Percentiles rank a stretch among this genome's conserved stretches.
Evolutionary conservation across 2,888 invertebrate genomes (phyloP).

Genomic region (Melangyna quadrimaculata): DNA sequence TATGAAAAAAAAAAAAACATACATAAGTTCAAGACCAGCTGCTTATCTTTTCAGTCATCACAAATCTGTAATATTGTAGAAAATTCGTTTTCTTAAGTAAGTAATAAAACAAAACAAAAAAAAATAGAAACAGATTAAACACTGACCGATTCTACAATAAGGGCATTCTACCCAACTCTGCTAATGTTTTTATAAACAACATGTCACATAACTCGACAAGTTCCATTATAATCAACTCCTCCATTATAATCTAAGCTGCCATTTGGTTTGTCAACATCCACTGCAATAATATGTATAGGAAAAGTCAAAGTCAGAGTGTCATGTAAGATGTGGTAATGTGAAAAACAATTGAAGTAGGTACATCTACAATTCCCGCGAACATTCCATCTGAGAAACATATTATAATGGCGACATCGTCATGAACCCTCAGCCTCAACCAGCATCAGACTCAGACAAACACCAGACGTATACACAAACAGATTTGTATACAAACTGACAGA

Average conservation of each 20-base stretch:
- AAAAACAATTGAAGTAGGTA: slow-evolving; percentile 61
- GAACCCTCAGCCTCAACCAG: not conserved
- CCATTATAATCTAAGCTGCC: slow-evolving; percentile 25
- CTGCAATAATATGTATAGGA: not conserved
- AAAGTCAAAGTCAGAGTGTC: not conserved
- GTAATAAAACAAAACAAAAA: not conserved
- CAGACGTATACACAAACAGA: slow-evolving; percentile 41
- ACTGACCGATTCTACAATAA: not conserved
- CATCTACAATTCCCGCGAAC: slow-evolving; percentile 25
- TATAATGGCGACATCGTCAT: slow-evolving; percentile 23
- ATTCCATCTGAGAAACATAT: slow-evolving; percentile 18
- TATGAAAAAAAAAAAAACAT: not conserved
- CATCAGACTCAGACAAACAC: slow-evolving; percentile 42
- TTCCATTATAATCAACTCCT: slow-evolving; percentile 79
- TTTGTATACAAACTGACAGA: slow-evolving; percentile 48
- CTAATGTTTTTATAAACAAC: slow-evolving; percentile 79
- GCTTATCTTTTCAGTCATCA: not conserved
- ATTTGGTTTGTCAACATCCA: slow-evolving; percentile 30
- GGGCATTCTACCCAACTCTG: not conserved
- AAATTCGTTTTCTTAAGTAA: slow-evolving; percentile 6
- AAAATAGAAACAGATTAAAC: no score
- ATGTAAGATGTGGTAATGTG: slow-evolving; percentile 15
- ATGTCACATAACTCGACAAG: slow-evolving; percentile 80
- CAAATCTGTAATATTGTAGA: not conserved
- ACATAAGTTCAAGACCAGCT: not conserved